phyloP scores from a whole-genome alignment of 2,888 invertebrate species.

The Caenorhabditis drosophilae region DNA sequence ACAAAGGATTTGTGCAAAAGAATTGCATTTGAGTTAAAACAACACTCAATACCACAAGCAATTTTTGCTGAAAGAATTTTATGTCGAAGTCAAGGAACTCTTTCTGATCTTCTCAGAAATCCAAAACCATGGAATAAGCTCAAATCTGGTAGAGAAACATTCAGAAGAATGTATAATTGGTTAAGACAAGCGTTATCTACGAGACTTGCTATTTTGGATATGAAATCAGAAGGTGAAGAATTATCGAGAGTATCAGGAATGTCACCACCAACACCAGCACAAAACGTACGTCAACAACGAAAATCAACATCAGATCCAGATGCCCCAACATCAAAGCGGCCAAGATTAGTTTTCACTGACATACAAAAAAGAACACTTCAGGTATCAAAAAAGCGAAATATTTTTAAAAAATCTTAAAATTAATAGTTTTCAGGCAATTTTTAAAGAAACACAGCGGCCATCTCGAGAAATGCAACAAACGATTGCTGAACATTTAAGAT shows the following conservation, averaged over 20 bases:
- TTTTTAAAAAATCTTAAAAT: no score
- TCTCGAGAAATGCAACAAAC: slow-evolving; percentile 68
- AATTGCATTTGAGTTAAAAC: slow-evolving; percentile 74
- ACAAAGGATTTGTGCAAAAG: slow-evolving; percentile 65
- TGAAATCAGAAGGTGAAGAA: slow-evolving; percentile 51
- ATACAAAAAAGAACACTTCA: slow-evolving; percentile 97
- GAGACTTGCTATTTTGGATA: slow-evolving; percentile 64
- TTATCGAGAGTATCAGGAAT: slow-evolving; percentile 38
- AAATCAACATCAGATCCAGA: slow-evolving; percentile 34
- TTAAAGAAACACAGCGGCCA: slow-evolving; percentile 69
- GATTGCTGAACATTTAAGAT: slow-evolving; percentile 66
- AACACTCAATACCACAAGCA: slow-evolving; percentile 92
- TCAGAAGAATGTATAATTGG: slow-evolving; percentile 68
- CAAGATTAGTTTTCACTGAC: slow-evolving; percentile 99
- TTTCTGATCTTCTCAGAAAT: slow-evolving; percentile 68
- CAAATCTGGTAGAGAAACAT: slow-evolving; percentile 69
- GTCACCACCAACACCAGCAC: slow-evolving; percentile 67
- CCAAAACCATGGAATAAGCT: slow-evolving; percentile 70
- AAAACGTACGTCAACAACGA: slow-evolving; percentile 60
- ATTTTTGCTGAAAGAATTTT: slow-evolving; percentile 74
- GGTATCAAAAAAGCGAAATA: slow-evolving; percentile 34
- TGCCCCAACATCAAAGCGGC: slow-evolving; percentile 79
- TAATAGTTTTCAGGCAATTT: slow-evolving; percentile 68
- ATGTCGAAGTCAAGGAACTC: slow-evolving; percentile 66
- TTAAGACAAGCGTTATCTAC: slow-evolving; percentile 62